Conservation (phyloP, 2,888 invertebrate species). For the Drosophila gaucha region DNA sequence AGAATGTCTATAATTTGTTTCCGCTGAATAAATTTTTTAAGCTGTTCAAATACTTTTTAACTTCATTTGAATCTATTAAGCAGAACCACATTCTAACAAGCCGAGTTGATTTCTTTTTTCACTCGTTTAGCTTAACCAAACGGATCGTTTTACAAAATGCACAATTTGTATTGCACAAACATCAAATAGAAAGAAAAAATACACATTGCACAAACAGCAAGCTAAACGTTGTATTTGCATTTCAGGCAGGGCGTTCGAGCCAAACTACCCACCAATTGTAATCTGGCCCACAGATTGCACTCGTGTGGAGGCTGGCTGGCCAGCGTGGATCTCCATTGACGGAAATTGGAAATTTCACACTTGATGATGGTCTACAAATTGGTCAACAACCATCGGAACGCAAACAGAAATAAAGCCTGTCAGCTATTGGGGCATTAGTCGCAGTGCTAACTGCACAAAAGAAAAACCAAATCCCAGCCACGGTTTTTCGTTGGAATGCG, state of each 20-base stretch:
- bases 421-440: constrained; percentile 65
- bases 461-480: constrained; percentile 67
- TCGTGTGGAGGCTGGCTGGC: background rate
- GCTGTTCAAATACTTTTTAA: constrained; percentile 11
- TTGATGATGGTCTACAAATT: constrained; percentile 81
- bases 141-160: constrained; percentile 48
- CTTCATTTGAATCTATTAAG: constrained; percentile 10
- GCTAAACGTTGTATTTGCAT: constrained; percentile 55
- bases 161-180: constrained; percentile 53
- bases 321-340: constrained; percentile 41
- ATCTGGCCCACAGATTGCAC: constrained; percentile 12
- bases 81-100: constrained; percentile 8
- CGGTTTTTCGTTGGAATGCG: constrained; percentile 5
- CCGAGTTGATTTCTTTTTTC: background rate
- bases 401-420: constrained; percentile 62
- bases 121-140: constrained; percentile 41
- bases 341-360: constrained; percentile 86
- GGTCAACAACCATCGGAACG: constrained; percentile 68
- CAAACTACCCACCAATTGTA: constrained; percentile 7
- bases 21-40: constrained; percentile 1
- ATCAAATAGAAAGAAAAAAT: constrained; percentile 22
- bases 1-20: constrained; percentile 2
- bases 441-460: constrained; percentile 63
- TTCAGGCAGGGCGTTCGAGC: background rate
- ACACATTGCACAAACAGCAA: constrained; percentile 46